Evolutionary conservation across 2,797 vertebrate genomes (phyloP).

Genomic region (Tadarida brasiliensis): DNA sequence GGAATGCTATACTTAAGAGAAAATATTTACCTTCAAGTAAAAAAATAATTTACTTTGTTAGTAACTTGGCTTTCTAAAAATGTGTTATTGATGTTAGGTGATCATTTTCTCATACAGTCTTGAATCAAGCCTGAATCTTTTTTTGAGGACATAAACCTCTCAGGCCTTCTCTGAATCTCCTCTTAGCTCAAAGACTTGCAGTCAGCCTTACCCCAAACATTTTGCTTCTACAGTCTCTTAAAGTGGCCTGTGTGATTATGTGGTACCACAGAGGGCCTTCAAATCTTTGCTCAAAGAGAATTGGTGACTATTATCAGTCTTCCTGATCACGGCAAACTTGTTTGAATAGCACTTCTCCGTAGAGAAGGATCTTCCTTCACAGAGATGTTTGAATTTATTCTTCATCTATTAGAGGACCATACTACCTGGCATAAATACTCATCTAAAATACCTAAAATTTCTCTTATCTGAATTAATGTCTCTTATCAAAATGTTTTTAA

Average conservation of each 20-base stretch:
- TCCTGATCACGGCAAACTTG: background rate
- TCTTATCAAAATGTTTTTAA: background rate
- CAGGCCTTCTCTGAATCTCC: background rate
- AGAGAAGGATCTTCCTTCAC: background rate
- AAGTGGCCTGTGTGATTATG: background rate
- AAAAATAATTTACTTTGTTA: background rate
- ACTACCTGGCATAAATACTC: background rate
- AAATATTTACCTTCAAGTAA: background rate
- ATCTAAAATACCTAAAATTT: background rate
- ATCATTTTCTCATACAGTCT: background rate
- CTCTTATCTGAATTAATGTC: background rate
- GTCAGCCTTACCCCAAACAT: fast-evolving
- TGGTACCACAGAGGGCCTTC: background rate
- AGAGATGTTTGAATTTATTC: background rate
- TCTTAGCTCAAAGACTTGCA: background rate
- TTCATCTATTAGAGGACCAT: background rate
- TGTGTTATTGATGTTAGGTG: background rate
- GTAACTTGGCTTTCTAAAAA: background rate
- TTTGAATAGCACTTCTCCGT: background rate
- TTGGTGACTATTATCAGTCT: background rate
- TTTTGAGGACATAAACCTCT: background rate
- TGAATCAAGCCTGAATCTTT: background rate
- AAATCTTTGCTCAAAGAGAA: background rate
- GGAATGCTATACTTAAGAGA: background rate
- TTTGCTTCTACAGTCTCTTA: background rate